Evolutionary conservation across 1,140 invertebrate genomes (phyloP), one percentile per base, ranked within the genome.

Genomic region (Ceratina australensis): DNA sequence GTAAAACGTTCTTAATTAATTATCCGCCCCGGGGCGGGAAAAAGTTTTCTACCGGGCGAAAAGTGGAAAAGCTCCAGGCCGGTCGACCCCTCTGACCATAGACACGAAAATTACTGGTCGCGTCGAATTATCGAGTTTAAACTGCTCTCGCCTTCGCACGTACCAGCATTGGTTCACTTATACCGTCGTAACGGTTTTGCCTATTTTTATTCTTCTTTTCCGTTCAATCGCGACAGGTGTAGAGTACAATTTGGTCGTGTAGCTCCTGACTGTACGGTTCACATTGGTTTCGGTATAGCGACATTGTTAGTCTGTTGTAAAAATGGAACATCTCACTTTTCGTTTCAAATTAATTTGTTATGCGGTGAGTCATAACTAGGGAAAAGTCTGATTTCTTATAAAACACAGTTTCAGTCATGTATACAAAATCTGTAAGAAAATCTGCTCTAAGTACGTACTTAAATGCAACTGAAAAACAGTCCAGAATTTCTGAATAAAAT

Each of bases 1-100:
- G 71, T 85, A 86, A 86, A 72, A 74, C 33, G 33, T 69, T 63
- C 71, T 75, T 74, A 83, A 85, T 75, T 74, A 83, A 85, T 86
- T 86, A 85, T 85, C 80, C 56, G 63, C 47, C 50, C 33, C 20
- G 20, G 1, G 69, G 2, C 4, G 4, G 3, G 18, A 22, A 64
- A 52, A 65, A 72, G 24, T 72, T 72, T 47, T 24, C 15, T 50
- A 64, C 57, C 15, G 13, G 18, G n/a, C 12, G 49, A 56, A 57
- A 64, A 69, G 57, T 69, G 22, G 24, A 60, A 26, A 16, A 42
- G 33, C 33, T 42, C 50, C 28, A 3, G 16, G 33, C 1, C 22
- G 54, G 15, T 28, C 66, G n/a, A 1, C 12, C 8, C 16, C 18
- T 22, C 59, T 18, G 42, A 49, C 18, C 15, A 2, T 15, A 56